These are phyloP conservation scores for Polydrusus pterygomalis DNA, from an alignment of 2,888 invertebrate species.

Conservation along the genomic window DNA sequence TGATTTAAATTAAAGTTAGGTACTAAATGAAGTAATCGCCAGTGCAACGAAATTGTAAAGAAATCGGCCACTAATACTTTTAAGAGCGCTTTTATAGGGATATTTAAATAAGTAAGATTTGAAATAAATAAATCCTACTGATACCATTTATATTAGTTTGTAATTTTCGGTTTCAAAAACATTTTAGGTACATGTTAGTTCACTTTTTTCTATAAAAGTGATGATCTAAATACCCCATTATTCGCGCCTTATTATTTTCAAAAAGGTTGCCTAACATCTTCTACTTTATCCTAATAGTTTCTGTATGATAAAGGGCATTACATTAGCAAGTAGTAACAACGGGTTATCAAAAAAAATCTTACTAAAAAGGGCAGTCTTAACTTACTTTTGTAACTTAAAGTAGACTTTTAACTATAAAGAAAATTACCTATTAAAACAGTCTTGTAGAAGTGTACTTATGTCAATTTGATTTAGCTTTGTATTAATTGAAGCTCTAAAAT, in stretches of 20 bases:
- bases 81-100: too few relatives aligned
- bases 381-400: conserved; percentile 24
- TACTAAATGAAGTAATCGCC: too few relatives aligned
- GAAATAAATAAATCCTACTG: too few relatives aligned
- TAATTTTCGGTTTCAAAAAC: background rate
- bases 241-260: background rate
- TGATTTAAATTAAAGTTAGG: too few relatives aligned
- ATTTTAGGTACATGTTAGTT: background rate
- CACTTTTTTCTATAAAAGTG: background rate
- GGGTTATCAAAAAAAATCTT: conserved; percentile 22
- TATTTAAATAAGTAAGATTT: too few relatives aligned
- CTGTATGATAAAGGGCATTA: conserved; percentile 40
- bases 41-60: too few relatives aligned
- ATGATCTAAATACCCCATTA: background rate
- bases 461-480: conserved; percentile 15
- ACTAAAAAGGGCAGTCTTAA: conserved; percentile 31
- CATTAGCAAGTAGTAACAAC: conserved; percentile 17
- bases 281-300: conserved; percentile 34
- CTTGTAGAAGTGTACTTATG: conserved; percentile 20
- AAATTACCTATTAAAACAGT: conserved; percentile 26
- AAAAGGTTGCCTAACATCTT: conserved; percentile 16
- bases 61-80: too few relatives aligned
- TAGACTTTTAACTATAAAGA: conserved; percentile 10
- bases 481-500: background rate
- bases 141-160: too few relatives aligned